Conservation (phyloP, 2,113 vertebrate species). For the Dipodomys merriami region DNA sequence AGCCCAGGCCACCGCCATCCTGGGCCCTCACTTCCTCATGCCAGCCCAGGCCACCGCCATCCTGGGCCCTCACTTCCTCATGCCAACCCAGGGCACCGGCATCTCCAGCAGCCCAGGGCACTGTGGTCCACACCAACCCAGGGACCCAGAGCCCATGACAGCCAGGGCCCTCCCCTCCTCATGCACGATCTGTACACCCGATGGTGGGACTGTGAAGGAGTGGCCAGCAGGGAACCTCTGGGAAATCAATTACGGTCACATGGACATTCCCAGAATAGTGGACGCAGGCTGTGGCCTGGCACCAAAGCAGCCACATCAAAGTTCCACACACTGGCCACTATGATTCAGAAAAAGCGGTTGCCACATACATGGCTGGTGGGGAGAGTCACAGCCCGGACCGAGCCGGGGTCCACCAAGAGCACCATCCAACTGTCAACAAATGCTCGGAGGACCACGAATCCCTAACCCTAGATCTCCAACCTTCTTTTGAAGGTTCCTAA, state of each 20-base stretch:
- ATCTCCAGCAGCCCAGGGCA: too few species aligned
- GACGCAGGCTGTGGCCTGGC: not conserved
- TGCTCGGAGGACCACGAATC: accelerated
- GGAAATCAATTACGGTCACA: not conserved
- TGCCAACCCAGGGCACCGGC: too few species aligned
- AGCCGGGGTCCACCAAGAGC: not conserved
- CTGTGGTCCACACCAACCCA: accelerated
- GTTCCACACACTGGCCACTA: not conserved
- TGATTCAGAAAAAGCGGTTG: not conserved
- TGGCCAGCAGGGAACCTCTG: not conserved
- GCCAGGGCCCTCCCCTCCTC: too few species aligned
- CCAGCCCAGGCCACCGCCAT: too few species aligned
- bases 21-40: too few species aligned
- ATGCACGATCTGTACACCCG: too few species aligned
- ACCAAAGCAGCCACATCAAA: not conserved
- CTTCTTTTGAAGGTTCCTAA: not conserved
- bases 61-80: too few species aligned
- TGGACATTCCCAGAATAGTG: not conserved
- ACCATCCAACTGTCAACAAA: accelerated
- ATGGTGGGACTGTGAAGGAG: accelerated
- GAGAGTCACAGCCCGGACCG: accelerated
- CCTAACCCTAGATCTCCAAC: too few species aligned
- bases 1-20: too few species aligned
- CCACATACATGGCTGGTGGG: accelerated
- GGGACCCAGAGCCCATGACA: too few species aligned